A percentile compares a stretch with the other conserved stretches of the same genome.
These are phyloP conservation scores for Dryobotodes eremita DNA, from an alignment of 2,888 invertebrate species.

Conservation along the genomic window DNA sequence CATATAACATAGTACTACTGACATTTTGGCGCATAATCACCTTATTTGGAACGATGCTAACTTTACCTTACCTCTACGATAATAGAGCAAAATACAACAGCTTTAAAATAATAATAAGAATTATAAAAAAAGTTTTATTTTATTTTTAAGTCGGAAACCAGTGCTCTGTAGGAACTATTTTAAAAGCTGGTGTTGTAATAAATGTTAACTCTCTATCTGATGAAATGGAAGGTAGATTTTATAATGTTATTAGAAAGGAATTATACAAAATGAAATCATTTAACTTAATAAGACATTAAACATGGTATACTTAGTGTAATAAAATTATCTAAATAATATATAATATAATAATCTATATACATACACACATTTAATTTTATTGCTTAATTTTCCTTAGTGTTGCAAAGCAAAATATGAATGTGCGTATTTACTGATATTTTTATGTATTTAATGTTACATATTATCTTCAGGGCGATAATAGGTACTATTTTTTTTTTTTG, in stretches of 20 bases:
- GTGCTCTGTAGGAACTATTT: conserved; percentile 45
- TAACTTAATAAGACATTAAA: background rate
- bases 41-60: conserved; percentile 49
- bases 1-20: conserved; percentile 63
- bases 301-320: background rate
- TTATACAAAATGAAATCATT: conserved; percentile 2
- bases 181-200: conserved; percentile 37
- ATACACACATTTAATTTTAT: conserved; percentile 24
- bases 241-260: background rate
- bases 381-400: conserved; percentile 34
- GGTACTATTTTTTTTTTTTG: background rate
- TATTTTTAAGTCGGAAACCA: conserved; percentile 4
- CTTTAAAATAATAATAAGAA: conserved; percentile 9
- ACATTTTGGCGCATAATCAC: conserved; percentile 67
- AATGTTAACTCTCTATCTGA: conserved; percentile 1
- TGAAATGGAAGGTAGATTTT: conserved; percentile 11
- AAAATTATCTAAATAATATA: background rate
- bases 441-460: background rate
- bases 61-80: conserved; percentile 21
- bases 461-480: background rate
- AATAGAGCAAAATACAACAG: conserved; percentile 34
- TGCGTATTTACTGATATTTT: conserved; percentile 25
- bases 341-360: conserved; percentile 2
- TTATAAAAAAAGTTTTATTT: background rate
- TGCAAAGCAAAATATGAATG: conserved; percentile 43